A percentile compares a stretch with the other conserved stretches of the same genome.
Conservation (phyloP, 2,888 invertebrate species). For the Phyto melanocephala region DNA sequence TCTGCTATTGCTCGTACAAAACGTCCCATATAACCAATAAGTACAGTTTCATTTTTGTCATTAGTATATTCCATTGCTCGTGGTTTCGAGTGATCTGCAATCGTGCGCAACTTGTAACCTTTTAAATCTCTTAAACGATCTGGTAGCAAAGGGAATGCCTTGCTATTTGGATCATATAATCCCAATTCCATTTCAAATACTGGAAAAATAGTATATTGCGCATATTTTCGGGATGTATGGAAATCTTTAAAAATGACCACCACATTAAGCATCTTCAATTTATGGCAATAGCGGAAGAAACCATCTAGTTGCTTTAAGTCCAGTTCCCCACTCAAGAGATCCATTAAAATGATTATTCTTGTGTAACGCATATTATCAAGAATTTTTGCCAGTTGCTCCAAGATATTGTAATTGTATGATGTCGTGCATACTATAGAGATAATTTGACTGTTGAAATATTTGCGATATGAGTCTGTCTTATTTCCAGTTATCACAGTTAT, state of each 20-base stretch:
- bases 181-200: conserved; percentile 35
- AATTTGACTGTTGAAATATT: conserved; percentile 31
- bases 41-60: neutral
- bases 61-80: conserved; percentile 53
- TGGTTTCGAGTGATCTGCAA: conserved; percentile 50
- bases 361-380: conserved; percentile 40
- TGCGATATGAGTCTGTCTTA: neutral
- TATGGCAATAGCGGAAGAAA: conserved; percentile 10
- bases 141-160: neutral
- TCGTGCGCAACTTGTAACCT: conserved; percentile 48
- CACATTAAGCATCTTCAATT: conserved; percentile 53
- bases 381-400: conserved; percentile 21
- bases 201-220: conserved; percentile 53
- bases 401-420: neutral
- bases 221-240: neutral
- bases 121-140: conserved; percentile 37
- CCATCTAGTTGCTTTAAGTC: neutral
- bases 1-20: conserved; percentile 39
- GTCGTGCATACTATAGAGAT: conserved; percentile 33
- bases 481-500: neutral
- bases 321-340: neutral
- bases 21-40: conserved; percentile 50
- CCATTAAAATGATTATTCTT: conserved; percentile 3
- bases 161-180: neutral
- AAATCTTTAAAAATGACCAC: conserved; percentile 42